Conservation (phyloP, 2,797 vertebrate genomes). For the Sarcoramphus papa region DNA sequence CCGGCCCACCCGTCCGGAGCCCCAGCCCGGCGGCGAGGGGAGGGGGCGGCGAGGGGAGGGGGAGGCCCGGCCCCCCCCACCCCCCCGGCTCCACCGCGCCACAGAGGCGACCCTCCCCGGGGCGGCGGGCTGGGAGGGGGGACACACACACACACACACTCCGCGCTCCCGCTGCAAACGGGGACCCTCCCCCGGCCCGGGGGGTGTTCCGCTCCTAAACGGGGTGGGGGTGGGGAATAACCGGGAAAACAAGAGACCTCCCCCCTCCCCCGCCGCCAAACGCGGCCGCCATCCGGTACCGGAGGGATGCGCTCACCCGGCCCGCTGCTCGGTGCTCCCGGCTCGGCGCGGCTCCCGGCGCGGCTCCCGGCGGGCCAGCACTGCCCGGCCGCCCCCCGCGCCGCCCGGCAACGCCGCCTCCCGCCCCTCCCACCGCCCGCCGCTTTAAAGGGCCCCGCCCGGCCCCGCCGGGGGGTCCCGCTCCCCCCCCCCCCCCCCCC, state of each 20-base stretch:
- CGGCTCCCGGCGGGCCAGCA: neutral
- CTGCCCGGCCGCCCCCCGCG: neutral
- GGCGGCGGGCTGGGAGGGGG: neutral
- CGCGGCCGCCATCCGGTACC: neutral
- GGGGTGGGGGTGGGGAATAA: neutral
- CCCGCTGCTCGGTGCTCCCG: neutral
- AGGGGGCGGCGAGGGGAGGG: neutral
- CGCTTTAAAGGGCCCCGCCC: conserved; percentile 24
- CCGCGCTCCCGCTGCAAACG: neutral
- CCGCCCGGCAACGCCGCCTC: neutral
- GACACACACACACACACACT: neutral
- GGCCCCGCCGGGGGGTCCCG: neutral
- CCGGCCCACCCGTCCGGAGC: neutral
- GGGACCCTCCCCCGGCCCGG: neutral
- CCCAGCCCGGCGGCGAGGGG: neutral
- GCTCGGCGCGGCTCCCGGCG: neutral
- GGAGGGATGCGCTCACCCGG: neutral
- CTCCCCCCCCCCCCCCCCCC: too few species aligned
- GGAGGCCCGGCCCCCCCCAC: too few species aligned
- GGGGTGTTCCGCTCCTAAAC: neutral
- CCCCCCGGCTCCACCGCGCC: neutral
- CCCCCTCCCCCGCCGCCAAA: neutral
- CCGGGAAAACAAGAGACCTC: neutral
- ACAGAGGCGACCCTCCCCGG: neutral
- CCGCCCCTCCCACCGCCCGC: neutral